Evolutionary conservation across 2,113 vertebrate genomes (phyloP), one percentile per base, ranked within the genome.

Genomic region (Lophotis ruficrista): DNA sequence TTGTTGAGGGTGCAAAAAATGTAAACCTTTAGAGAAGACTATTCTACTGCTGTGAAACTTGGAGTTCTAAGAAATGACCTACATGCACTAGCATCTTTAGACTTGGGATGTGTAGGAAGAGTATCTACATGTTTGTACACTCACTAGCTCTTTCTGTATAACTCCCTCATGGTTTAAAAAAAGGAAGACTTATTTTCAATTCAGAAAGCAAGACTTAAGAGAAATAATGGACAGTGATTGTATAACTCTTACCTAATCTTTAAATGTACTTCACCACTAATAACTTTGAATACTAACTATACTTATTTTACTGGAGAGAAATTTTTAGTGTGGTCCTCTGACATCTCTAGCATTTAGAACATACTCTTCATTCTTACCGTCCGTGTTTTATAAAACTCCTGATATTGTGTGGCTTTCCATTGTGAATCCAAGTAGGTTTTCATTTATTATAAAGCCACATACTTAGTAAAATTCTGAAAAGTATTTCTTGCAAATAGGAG

Each of bases 271-370:
- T 87, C 64, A 90, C 62, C 78, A 95, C 92, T 95, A 96, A 97
- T 97, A 96, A 87, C 90, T 93, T 89, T 41, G 56, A 93, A 56
- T 96, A 96, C 93, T 96, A 96, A 97, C 94, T 94, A n/a, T 96
- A 96, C 96, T 96, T 86, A 95, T 94, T 92, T 87, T 93, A 87
- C 83, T 78, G 57, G 37, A 95, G 38, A 53, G 68, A 57, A 6
- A 64, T 90, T 93, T 88, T 90, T 75, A 90, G 80, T 64, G 7
- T 43, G 57, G 62, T 89, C 72, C 24, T 92, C 51, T 95, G 54
- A 77, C 25, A 31, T 64, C 43, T 87, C 27, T 64, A 87, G 90
- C 90, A 50, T 96, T 95, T 94, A 94, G 66, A 96, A 94, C 70
- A 90, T 91, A 88, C 77, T 90, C 93, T 97, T 97, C 90, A 77